Evolutionary conservation across 2,888 invertebrate genomes (phyloP), one percentile per base, ranked within the genome.

Genomic region (Atethmia centrago): DNA sequence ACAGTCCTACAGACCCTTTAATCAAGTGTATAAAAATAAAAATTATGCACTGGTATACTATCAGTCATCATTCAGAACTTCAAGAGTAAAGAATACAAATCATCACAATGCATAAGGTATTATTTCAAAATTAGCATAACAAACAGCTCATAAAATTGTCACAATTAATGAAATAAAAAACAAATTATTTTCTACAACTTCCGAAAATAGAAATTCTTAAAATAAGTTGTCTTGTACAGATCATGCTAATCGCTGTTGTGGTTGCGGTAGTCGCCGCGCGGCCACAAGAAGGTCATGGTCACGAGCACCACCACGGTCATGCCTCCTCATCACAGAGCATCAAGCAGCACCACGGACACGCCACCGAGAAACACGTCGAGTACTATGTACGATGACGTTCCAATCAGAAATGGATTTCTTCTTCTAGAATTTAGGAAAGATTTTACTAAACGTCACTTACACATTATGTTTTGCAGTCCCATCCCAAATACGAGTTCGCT

Each of bases 401-500:
- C 1, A 19, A 65, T 28, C 10, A 53, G 42, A 9, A 3, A 61
- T 47, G 21, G 16, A 21, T 16, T 25, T 42, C 0, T 36, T 40
- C 14, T 55, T 55, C 2, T n/a, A n/a, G n/a, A 28, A 42, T 1
- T 72, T 16, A 7, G 19, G n/a, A 63, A 31, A 1, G 1, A 19
- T 7, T 7, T 45, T 10, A 10, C 12, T 45, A 45, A 56, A 16
- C 3, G 1, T 42, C 2, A n/a, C n/a, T n/a, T n/a, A n/a, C n/a
- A 55, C 28, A 16, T 28, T 21, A 4, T 61, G 2, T 56, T 0
- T 55, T 51, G 7, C 71, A 90, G 90, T 82, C 85, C 69, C 92
- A 93, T 67, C 94, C 95, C 21, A 93, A 93, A 80, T 95, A 95
- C 89, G 92, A 92, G 79, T 95, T 92, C 88, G 92, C 91, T 72